Percentiles rank a stretch among this genome's conserved stretches.
Evolutionary conservation across 2,797 vertebrate genomes (phyloP).

Genomic region (Aselliscus stoliczkanus): DNA sequence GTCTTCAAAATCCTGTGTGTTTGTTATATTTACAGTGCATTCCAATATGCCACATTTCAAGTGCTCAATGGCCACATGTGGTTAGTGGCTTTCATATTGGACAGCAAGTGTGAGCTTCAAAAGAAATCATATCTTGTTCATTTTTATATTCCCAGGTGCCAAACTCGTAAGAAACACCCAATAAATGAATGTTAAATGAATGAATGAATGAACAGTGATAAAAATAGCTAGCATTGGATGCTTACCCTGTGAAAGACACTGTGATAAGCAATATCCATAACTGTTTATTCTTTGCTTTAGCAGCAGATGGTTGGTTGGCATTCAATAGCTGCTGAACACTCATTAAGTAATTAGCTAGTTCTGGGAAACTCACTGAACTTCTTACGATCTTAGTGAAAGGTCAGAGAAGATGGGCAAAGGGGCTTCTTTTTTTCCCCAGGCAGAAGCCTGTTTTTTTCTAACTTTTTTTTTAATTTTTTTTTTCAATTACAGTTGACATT

Average conservation of each 20-base stretch:
- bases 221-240: conserved; percentile 1
- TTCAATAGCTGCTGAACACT: background rate
- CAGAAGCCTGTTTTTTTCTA: background rate
- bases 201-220: background rate
- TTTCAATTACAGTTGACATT: background rate
- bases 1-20: background rate
- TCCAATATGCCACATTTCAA: background rate
- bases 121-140: background rate
- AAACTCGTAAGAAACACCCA: background rate
- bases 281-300: conserved; percentile 1
- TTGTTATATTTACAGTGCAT: background rate
- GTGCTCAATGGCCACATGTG: background rate
- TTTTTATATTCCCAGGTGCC: background rate
- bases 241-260: background rate
- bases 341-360: background rate
- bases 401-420: background rate
- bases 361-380: background rate
- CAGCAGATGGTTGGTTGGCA: background rate
- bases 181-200: background rate
- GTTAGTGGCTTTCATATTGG: background rate
- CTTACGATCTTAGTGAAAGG: background rate
- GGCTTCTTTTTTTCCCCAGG: background rate
- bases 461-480: background rate
- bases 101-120: background rate
- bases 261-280: background rate